Evolutionary conservation across 2,113 vertebrate species (phyloP).

Genomic region (Okapia johnstoni): DNA sequence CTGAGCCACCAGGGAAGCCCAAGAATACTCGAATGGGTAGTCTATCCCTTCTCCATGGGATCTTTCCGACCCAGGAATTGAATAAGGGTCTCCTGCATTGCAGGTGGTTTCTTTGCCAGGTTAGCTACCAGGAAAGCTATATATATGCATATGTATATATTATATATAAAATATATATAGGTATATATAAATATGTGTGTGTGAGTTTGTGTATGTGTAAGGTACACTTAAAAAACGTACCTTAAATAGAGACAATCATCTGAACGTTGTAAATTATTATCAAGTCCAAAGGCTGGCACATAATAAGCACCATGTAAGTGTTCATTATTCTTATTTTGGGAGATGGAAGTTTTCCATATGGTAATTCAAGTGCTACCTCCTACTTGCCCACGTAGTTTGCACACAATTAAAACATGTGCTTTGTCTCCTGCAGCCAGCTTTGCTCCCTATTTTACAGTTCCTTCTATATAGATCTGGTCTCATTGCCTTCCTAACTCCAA

Average conservation of each 20-base stretch:
- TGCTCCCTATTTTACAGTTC: not conserved
- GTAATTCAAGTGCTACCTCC: not conserved
- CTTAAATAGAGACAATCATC: not conserved
- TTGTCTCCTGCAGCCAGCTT: not conserved
- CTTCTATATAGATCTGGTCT: too few species aligned
- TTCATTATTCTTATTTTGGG: not conserved
- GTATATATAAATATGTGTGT: accelerated
- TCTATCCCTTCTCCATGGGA: not conserved
- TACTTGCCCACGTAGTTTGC: not conserved
- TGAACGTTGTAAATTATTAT: not conserved
- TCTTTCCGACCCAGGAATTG: accelerated
- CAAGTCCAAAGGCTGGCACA: not conserved
- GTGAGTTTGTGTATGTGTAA: not conserved
- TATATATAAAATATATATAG: not conserved
- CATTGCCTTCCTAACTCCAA: not conserved
- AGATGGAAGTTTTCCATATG: not conserved
- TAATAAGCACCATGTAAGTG: not conserved
- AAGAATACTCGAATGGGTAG: not conserved
- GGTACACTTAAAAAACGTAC: not conserved
- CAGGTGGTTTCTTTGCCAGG: not conserved
- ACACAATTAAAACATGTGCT: not conserved
- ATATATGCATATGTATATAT: not conserved
- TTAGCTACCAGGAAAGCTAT: not conserved
- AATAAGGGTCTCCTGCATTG: not conserved
- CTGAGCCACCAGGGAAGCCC: not conserved